Evolutionary conservation across 2,888 invertebrate genomes (phyloP).

Genomic region (Caenorhabditis sp.): DNA sequence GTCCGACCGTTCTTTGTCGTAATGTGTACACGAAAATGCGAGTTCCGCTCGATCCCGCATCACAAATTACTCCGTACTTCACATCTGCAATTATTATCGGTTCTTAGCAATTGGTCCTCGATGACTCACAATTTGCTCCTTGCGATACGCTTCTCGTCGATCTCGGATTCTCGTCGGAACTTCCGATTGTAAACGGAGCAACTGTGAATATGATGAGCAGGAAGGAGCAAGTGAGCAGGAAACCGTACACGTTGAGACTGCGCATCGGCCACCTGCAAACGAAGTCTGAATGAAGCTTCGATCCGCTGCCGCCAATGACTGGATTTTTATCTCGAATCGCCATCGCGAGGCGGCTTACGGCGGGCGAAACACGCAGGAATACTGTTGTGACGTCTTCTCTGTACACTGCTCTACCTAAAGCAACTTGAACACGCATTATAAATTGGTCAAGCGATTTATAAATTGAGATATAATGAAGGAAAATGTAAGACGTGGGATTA

Average conservation of each 20-base stretch:
- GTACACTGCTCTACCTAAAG: conserved; percentile 1
- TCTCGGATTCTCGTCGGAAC: conserved; percentile 1
- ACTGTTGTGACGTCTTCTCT: conserved; percentile 3
- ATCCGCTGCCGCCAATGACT: conserved; percentile 1
- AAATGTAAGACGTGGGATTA: background rate
- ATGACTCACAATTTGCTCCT: conserved; percentile 3
- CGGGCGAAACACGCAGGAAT: conserved; percentile 19
- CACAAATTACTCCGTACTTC: conserved; percentile 82
- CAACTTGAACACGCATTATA: background rate
- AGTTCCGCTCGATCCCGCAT: conserved; percentile 82
- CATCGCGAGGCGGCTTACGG: conserved; percentile 13
- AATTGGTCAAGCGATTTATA: background rate
- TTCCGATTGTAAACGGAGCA: conserved; percentile 9
- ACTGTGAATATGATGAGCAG: conserved; percentile 21
- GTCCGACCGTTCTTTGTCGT: conserved; percentile 68
- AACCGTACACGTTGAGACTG: conserved; percentile 31
- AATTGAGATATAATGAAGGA: conserved; percentile 2
- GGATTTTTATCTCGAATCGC: conserved; percentile 29
- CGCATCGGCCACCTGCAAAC: conserved; percentile 42
- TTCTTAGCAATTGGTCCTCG: background rate
- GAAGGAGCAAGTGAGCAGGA: conserved; percentile 28
- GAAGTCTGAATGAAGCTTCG: background rate
- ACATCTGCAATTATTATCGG: conserved; percentile 15
- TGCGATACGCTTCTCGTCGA: conserved; percentile 6
- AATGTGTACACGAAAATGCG: conserved; percentile 81